phyloP scores from a whole-genome alignment of 2,113 vertebrate species.

The Carlito syrichta region DNA sequence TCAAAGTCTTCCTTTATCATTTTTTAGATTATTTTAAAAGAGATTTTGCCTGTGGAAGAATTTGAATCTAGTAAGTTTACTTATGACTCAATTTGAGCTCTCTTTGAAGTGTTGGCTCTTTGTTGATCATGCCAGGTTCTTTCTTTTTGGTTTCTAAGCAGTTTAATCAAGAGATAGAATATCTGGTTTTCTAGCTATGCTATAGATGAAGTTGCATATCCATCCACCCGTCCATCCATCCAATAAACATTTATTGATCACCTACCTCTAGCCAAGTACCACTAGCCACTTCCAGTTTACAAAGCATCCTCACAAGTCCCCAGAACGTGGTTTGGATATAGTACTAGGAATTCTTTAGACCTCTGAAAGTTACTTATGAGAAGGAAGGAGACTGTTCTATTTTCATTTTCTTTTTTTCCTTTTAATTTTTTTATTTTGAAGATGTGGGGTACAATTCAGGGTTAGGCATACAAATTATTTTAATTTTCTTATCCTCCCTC shows the following conservation, averaged over 20 bases:
- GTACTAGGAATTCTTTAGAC: not conserved
- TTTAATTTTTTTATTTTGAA: no score
- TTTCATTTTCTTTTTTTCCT: not conserved
- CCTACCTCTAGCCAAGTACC: not conserved
- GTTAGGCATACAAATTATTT: no score
- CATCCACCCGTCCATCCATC: not conserved
- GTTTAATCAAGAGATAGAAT: not conserved
- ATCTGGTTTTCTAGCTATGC: not conserved
- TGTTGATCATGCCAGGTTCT: not conserved
- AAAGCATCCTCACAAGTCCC: not conserved
- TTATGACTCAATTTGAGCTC: not conserved
- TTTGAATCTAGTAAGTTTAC: not conserved
- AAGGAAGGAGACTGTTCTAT: not conserved
- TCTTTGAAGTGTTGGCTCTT: constrained; percentile 36
- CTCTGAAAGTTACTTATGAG: not conserved
- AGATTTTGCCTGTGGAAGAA: not conserved
- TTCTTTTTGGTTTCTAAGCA: constrained; percentile 22
- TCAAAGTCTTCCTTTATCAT: not conserved
- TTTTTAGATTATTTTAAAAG: not conserved
- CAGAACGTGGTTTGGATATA: not conserved
- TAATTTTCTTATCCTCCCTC: no score
- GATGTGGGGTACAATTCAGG: no score
- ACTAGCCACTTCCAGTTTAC: not conserved
- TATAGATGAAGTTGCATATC: not conserved
- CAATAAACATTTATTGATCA: not conserved